Evolutionary conservation across 1,140 invertebrate species (phyloP), one percentile per base, ranked within the genome.

Genomic region (Lordiphosa clarofinis): DNA sequence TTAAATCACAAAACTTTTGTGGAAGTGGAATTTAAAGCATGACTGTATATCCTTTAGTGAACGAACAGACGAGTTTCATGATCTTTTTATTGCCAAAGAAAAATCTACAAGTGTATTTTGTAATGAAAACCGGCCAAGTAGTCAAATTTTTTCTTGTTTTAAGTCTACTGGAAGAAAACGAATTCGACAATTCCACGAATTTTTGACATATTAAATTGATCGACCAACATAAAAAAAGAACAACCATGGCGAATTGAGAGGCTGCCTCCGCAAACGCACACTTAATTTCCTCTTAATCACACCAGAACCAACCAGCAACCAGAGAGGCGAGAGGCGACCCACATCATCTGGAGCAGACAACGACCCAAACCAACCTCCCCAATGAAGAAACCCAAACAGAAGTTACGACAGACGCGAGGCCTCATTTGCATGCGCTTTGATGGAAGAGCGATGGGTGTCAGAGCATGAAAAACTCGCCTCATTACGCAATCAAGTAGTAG

Each of bases 351-450:
- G 68, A 75, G 58, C 43, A 44, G 65, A 49, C 48, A 44, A 46
- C 49, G 57, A 53, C 43, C 15, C 36, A 19, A n/a, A 33, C 11
- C 42, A 54, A 36, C 39, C 40, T 53, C 37, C 47, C 39, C 19
- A 39, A 24, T 46, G 21, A 19, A 24, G 8, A 24, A 8, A 19
- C 24, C 39, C 19, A 15, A 38, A 37, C 24, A 37, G 52, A 44
- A 57, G 28, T 46, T 54, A 40, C 56, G 61, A 71, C 78, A 84
- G 69, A 79, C 65, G 66, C 62, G 57, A 68, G 58, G 79, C 68
- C 79, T 87, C 86, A 87, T 87, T 87, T 87, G 79, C 86, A 82
- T 87, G 68, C 56, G 63, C 78, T 84, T 84, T 86, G 78, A 86
- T 71, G 69, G 69, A 39, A 70, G 46, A 50, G 71, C 71, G 57